Evolutionary conservation across 1,140 invertebrate genomes (phyloP).

Genomic region (Zophobas morio): DNA sequence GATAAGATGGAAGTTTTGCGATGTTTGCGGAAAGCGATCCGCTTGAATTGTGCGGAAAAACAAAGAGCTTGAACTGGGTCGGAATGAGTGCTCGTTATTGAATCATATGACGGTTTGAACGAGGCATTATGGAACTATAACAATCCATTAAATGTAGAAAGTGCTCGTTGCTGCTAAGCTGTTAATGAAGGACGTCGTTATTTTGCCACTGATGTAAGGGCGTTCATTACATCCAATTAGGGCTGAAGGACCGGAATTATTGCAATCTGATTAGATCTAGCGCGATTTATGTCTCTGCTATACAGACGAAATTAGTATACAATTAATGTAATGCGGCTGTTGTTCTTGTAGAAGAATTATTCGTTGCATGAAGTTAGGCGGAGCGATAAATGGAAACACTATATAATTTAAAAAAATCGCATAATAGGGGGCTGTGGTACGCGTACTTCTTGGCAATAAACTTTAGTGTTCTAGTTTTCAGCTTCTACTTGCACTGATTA

Average conservation of each 20-base stretch:
- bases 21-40: not conserved
- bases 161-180: conserved; percentile 17
- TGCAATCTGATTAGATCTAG: not conserved
- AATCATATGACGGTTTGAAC: conserved; percentile 21
- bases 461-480: too few species aligned
- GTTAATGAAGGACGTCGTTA: conserved; percentile 25
- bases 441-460: too few species aligned
- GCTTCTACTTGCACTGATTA: too few species aligned
- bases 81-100: conserved; percentile 18
- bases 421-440: too few species aligned
- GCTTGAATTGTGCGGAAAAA: not conserved
- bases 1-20: not conserved
- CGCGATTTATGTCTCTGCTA: not conserved
- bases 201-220: conserved; percentile 9
- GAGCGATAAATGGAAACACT: too few species aligned
- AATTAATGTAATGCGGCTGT: too few species aligned
- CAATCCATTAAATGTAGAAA: conserved; percentile 19
- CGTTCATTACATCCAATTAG: conserved; percentile 5
- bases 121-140: conserved; percentile 14
- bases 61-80: not conserved
- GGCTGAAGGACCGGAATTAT: not conserved
- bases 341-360: too few species aligned
- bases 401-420: too few species aligned
- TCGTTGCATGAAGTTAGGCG: too few species aligned
- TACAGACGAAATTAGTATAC: not conserved